These are phyloP conservation scores for Trematomus loennbergii DNA, from an alignment of 2,113 vertebrate genomes.

Conservation along the genomic window DNA sequence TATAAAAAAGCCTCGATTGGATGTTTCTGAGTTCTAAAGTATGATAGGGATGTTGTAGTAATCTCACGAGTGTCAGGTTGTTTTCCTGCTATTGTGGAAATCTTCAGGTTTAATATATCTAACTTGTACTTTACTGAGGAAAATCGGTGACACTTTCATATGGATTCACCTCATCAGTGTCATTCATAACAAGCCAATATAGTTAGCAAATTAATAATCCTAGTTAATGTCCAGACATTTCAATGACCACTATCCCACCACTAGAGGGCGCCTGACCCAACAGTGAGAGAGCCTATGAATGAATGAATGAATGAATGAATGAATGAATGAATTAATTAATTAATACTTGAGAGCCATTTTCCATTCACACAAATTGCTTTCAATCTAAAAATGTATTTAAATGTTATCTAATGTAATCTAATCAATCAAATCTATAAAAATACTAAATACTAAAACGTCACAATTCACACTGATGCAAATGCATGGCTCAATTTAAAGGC, in stretches of 20 bases:
- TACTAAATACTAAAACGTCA: not conserved
- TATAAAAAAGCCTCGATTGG: no score
- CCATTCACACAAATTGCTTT: not conserved
- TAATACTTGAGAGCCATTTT: not conserved
- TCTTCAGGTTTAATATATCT: not conserved
- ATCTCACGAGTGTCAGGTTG: no score
- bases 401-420: no score
- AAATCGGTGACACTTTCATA: not conserved
- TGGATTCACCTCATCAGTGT: not conserved
- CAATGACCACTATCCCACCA: not conserved
- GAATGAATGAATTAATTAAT: no score
- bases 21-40: no score
- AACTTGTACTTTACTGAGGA: not conserved
- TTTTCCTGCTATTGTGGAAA: no score
- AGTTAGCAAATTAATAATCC: not conserved
- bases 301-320: not conserved
- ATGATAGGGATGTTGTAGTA: no score
- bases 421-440: conserved; percentile 6
- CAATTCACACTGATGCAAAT: not conserved
- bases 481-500: not conserved
- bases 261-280: conserved; percentile 7
- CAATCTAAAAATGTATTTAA: not conserved
- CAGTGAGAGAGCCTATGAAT: conserved; percentile 1
- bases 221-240: not conserved
- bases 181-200: not conserved